phyloP scores from a whole-genome alignment of 1,140 invertebrate genomes.

The Pseudobourletiella spinata region DNA sequence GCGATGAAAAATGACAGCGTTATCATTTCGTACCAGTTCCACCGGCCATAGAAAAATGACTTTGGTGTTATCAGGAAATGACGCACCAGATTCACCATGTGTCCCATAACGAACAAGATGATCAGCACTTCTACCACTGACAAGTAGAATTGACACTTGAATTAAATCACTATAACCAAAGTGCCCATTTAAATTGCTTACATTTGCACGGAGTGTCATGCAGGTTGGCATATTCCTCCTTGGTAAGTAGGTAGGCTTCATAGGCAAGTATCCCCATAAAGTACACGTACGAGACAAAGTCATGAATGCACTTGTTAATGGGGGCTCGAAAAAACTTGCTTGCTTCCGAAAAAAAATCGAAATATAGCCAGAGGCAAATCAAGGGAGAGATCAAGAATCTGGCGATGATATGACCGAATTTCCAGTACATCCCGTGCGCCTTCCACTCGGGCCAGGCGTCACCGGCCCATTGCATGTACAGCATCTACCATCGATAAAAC shows the following conservation, averaged over 20 bases:
- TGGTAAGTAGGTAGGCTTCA: neutral
- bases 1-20: neutral
- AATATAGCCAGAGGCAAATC: neutral
- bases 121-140: neutral
- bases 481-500: no score
- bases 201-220: constrained; percentile 1
- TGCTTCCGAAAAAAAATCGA: neutral
- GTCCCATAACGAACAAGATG: neutral
- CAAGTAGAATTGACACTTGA: no score
- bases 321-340: neutral
- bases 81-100: neutral
- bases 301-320: neutral
- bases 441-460: neutral
- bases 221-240: neutral
- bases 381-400: neutral
- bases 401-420: neutral
- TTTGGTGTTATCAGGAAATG: neutral
- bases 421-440: neutral
- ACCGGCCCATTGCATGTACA: constrained; percentile 4
- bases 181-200: neutral
- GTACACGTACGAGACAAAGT: neutral
- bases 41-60: neutral
- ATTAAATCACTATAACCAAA: neutral
- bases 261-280: neutral
- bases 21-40: constrained; percentile 1